Conservation (phyloP, 2,113 vertebrate species). For the Hippocampus guttulatus region DNA sequence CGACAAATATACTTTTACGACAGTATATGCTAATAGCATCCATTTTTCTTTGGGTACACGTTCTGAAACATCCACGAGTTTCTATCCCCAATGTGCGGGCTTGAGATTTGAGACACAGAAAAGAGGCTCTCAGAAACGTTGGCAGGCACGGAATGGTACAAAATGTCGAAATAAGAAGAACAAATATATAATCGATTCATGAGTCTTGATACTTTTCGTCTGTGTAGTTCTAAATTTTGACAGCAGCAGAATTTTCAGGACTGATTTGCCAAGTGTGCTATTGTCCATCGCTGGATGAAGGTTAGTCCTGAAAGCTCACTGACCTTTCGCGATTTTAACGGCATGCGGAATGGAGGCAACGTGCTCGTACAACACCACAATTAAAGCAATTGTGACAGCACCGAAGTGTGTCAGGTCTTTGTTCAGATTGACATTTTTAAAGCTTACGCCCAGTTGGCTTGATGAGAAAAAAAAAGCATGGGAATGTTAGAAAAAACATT, state of each 20-base stretch:
- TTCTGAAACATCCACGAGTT: too few relatives aligned
- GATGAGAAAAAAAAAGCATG: neutral
- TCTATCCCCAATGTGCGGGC: too few relatives aligned
- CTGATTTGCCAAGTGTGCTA: neutral
- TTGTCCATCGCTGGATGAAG: neutral
- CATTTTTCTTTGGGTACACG: too few relatives aligned
- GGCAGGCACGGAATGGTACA: neutral
- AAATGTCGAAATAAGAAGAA: neutral
- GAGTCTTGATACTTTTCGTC: neutral
- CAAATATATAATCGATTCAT: neutral
- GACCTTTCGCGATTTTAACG: conserved; percentile 27
- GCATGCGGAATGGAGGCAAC: neutral
- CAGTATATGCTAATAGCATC: too few relatives aligned
- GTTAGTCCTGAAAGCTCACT: conserved; percentile 15
- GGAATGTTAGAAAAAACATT: too few relatives aligned
- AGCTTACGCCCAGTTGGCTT: neutral
- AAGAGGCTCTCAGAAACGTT: neutral
- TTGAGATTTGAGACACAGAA: too few relatives aligned
- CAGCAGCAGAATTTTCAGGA: neutral
- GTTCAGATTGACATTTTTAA: neutral
- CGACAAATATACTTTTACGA: neutral
- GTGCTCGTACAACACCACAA: neutral
- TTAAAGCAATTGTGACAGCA: conserved; percentile 5
- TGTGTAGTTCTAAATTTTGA: neutral
- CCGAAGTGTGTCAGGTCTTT: neutral